Evolutionary conservation across 2,797 vertebrate species (phyloP), one percentile per base, ranked within the genome.

Genomic region (Brachyrhaphis roseni): DNA sequence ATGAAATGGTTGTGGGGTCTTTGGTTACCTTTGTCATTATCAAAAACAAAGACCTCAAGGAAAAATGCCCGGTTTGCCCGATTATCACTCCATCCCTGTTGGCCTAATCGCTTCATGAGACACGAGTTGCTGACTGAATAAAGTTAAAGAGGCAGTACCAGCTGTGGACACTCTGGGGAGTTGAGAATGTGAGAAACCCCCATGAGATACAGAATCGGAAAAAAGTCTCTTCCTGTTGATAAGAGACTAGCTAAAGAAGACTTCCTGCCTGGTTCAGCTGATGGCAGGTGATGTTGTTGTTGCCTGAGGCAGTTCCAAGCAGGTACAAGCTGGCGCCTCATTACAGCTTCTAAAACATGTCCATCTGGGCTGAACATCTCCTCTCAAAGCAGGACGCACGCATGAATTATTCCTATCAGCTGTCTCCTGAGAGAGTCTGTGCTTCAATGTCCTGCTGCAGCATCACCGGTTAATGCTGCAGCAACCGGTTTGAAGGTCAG

Each of bases 281-380:
- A 45, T 43, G 68, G 68, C 41, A 71, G 64, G 41, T 45, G 66
- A 45, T 43, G 5, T 71, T 68, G 36, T 68, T 71, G 68, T 45
- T 41, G 68, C 41, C 68, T 71, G 11, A 45, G 68, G 68, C 68
- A 45, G 6, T n/a, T 15, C 2, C 11, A 45, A 45, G 43, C 41
- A 45, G 39, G 26, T 45, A 71, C 68, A 71, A 71, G 68, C 68
- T 45, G 41, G 23, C 12, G 1, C 68, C 41, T 71, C 26, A 71
- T 71, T 71, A 45, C 39, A 28, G 68, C 68, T 71, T 71, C 23
- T 4, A 71, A 71, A 71, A n/a, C 41, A 71, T 45, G 12, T 71
- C 68, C 68, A 71, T 71, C 66, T 70, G 66, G 39, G 39, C 23
- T 26, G 15, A 70, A 43, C 39, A 26, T n/a, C 41, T 70, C 66